A percentile compares a stretch with the other conserved stretches of the same genome.
Conservation (phyloP, 2,888 invertebrate genomes). For the Dromius quadrimaculatus region DNA sequence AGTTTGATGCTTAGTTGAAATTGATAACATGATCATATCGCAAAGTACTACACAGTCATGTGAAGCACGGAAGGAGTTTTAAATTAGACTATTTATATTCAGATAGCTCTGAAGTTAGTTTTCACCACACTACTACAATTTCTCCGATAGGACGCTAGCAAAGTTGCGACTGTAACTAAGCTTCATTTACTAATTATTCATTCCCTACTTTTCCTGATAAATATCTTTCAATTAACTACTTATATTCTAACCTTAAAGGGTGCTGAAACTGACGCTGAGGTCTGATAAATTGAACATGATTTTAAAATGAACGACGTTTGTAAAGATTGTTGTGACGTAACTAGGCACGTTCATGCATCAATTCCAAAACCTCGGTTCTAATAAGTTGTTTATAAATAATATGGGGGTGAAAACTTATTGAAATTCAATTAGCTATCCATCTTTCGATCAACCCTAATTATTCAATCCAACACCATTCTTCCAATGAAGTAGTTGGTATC, state of each 20-base stretch:
- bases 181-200: conserved; percentile 36
- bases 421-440: too few relatives aligned
- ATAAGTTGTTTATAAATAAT: too few relatives aligned
- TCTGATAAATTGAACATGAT: too few relatives aligned
- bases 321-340: too few relatives aligned
- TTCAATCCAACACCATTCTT: too few relatives aligned
- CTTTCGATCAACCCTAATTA: too few relatives aligned
- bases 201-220: conserved; percentile 25
- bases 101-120: conserved; percentile 41
- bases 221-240: conserved; percentile 36
- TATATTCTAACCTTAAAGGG: background rate
- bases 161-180: conserved; percentile 32
- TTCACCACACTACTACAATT: conserved; percentile 20
- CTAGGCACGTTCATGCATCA: too few relatives aligned
- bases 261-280: too few relatives aligned
- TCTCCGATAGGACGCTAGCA: conserved; percentile 29
- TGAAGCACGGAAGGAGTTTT: conserved; percentile 16
- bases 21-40: conserved; percentile 19
- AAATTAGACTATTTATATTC: conserved; percentile 47
- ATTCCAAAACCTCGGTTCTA: too few relatives aligned
- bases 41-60: background rate
- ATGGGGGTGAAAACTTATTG: too few relatives aligned
- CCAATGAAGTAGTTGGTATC: too few relatives aligned
- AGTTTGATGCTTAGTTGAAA: conserved; percentile 15
- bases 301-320: too few relatives aligned